Evolutionary conservation across 2,113 vertebrate genomes (phyloP), one percentile per base, ranked within the genome.

Genomic region (Aegotheles bennettii): DNA sequence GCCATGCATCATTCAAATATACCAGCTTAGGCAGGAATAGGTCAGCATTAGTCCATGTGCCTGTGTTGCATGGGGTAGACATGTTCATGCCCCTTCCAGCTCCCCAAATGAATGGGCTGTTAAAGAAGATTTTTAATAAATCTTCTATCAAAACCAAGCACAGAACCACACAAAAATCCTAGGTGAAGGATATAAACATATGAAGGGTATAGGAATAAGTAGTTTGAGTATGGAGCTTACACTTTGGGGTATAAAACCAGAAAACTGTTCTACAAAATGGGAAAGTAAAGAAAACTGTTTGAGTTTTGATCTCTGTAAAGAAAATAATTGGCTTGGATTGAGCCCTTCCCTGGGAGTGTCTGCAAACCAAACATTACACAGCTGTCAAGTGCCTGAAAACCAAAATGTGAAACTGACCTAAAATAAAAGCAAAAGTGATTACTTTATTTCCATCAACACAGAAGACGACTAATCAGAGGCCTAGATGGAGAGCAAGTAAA

Each of bases 351-450:
- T 60, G 38, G 35, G 64, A 92, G 79, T 70, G 64, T 96, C 94
- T 96, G 92, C 92, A 96, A 93, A 94, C 56, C 88, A 97, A 96
- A 95, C 68, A 84, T 95, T 80, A 67, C 68, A 80, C 51, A 80
- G 76, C 90, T 97, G 93, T 85, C 87, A 92, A 94, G 29, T 48
- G 51, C 75, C 68, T 90, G 82, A 95, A 88, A 90, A 78, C 50
- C 70, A 92, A 93, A 96, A 90, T 51, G 79, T 91, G 92, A 90
- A 95, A 77, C 63, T 74, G 71, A 91, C 75, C 63, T 87, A 88
- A 95, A 96, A 87, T 48, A 94, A 95, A 95, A 95, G 93, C 82
- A 88, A 90, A 97, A 96, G 84, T 47, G 70, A 88, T 47, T 91
- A 50, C 42, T 85, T 65, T 88, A 90, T 74, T 85, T 76, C 67